These are phyloP conservation scores for Atherix ibis DNA, from an alignment of 2,888 invertebrate genomes.

Conservation along the genomic window DNA sequence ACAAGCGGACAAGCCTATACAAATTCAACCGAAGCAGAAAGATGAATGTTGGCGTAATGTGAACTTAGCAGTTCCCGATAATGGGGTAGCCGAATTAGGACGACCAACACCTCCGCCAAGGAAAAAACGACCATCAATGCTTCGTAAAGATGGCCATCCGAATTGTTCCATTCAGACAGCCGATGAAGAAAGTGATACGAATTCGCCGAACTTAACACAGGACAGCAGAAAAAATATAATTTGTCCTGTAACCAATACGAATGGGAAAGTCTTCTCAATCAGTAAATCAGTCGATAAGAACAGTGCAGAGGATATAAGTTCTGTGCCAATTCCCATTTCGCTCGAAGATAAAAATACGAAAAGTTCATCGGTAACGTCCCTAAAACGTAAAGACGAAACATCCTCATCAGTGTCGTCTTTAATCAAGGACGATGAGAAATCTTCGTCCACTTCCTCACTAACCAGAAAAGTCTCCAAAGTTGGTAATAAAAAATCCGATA, in stretches of 20 bases:
- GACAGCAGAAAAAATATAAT: too few relatives aligned
- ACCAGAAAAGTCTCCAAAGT: conserved; percentile 11
- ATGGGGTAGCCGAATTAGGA: background rate
- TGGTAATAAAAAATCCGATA: conserved; percentile 16
- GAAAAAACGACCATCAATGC: conserved; percentile 12
- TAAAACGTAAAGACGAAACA: background rate
- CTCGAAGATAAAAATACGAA: conserved; percentile 1
- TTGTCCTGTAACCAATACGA: background rate
- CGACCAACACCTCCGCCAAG: conserved; percentile 15
- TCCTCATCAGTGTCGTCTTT: background rate
- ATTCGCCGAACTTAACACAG: too few relatives aligned
- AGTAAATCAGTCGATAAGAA: background rate
- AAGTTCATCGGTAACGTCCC: background rate
- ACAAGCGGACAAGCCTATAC: too few relatives aligned
- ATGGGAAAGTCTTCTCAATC: background rate
- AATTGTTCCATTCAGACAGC: conserved; percentile 1
- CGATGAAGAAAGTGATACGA: conserved; percentile 1
- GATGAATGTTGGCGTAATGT: conserved; percentile 9
- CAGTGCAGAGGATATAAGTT: background rate
- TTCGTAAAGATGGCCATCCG: conserved; percentile 4
- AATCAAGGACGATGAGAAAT: background rate
- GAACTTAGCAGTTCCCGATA: conserved; percentile 11
- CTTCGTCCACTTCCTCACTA: conserved; percentile 1
- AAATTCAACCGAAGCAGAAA: conserved; percentile 8
- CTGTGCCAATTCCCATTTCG: background rate